phyloP scores from a whole-genome alignment of 2,888 invertebrate genomes.

The Disparrhopalites patrizii region DNA sequence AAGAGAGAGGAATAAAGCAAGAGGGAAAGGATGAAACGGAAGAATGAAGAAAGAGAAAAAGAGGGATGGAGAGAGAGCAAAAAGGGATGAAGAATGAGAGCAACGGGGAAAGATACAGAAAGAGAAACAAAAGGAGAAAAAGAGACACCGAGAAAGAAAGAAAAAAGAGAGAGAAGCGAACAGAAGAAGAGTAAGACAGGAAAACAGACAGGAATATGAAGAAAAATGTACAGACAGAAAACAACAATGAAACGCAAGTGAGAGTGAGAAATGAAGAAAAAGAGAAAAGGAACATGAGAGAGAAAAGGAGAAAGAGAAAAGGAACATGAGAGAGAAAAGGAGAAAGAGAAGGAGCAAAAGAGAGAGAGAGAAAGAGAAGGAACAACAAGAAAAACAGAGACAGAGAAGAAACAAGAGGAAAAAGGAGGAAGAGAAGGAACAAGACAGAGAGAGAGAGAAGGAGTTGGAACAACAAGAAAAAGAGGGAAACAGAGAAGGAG shows the following conservation, averaged over 20 bases:
- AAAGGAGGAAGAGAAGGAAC: not conserved
- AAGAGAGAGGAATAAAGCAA: not conserved
- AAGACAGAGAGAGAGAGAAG: not conserved
- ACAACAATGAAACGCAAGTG: too few species aligned
- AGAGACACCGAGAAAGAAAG: not conserved
- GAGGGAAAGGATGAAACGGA: not conserved
- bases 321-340: not conserved
- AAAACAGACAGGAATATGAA: too few species aligned
- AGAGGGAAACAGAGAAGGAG: not conserved
- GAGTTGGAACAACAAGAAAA: not conserved
- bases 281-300: too few species aligned
- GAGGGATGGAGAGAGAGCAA: not conserved
- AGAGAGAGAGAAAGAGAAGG: not conserved
- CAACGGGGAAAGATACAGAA: not conserved
- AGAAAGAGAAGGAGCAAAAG: not conserved
- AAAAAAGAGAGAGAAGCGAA: constrained; percentile 5
- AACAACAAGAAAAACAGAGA: too few species aligned
- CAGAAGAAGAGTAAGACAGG: too few species aligned
- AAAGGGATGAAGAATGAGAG: not conserved
- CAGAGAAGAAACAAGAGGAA: too few species aligned
- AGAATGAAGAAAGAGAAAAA: not conserved
- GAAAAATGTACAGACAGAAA: too few species aligned
- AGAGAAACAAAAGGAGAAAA: not conserved
- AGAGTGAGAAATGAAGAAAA: too few species aligned
- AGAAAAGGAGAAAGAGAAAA: too few species aligned